Evolutionary conservation across 2,797 vertebrate genomes (phyloP).

Genomic region (Smutsia temminckii): DNA sequence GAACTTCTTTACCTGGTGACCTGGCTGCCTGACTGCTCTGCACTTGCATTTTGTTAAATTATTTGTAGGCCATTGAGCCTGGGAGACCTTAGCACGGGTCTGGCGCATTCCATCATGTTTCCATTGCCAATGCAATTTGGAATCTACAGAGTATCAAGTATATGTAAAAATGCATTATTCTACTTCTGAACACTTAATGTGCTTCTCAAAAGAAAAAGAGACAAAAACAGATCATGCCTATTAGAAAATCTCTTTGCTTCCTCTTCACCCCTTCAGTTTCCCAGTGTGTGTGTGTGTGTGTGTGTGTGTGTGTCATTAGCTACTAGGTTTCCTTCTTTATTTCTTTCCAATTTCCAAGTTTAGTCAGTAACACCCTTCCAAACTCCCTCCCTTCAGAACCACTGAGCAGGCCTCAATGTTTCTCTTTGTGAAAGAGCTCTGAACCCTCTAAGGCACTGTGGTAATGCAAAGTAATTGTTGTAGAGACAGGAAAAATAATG

Average conservation of each 20-base stretch:
- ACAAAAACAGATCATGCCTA: background rate
- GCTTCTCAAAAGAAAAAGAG: background rate
- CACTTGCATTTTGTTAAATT: constrained; percentile 24
- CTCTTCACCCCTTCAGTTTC: background rate
- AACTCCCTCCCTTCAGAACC: background rate
- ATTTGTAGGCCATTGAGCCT: constrained; percentile 1
- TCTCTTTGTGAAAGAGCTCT: constrained; percentile 4
- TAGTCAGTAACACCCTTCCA: background rate
- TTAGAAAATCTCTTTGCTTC: background rate
- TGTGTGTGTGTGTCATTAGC: background rate
- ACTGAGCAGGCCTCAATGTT: background rate
- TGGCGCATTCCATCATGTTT: constrained; percentile 3
- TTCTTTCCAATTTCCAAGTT: constrained; percentile 17
- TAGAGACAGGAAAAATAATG: background rate
- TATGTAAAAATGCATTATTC: background rate
- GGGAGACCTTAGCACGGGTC: background rate
- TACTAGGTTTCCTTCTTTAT: background rate
- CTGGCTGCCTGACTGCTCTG: background rate
- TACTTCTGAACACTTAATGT: constrained; percentile 41
- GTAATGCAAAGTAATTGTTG: background rate
- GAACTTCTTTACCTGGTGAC: constrained; percentile 17
- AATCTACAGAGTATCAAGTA: background rate
- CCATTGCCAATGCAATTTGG: background rate
- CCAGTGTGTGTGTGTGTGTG: no score
- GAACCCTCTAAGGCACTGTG: background rate